Percentiles rank a stretch among this genome's conserved stretches.
These are phyloP conservation scores for Pseudomyrmex dendroicus DNA, from an alignment of 1,140 invertebrate species.

Conservation along the genomic window DNA sequence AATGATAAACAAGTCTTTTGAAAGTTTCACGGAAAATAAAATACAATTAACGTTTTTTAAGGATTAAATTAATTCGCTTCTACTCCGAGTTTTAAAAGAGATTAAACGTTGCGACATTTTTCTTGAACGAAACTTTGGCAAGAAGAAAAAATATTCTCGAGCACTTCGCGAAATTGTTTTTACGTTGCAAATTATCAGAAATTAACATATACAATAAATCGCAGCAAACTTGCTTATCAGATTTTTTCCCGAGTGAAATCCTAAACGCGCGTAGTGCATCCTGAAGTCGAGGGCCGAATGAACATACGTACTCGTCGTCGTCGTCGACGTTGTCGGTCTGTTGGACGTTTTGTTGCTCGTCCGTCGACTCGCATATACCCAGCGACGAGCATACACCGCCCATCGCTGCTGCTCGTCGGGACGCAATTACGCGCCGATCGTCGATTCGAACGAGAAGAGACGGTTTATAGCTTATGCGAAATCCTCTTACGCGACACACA, in stretches of 20 bases:
- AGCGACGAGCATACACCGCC: slow-evolving; percentile 66
- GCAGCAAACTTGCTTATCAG: neutral
- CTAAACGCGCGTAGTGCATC: slow-evolving; percentile 22
- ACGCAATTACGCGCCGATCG: slow-evolving; percentile 59
- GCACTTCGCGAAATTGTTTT: neutral
- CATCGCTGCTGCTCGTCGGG: slow-evolving; percentile 55
- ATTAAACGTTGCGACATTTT: neutral
- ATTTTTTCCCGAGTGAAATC: neutral
- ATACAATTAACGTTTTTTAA: neutral
- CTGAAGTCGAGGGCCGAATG: slow-evolving; percentile 28
- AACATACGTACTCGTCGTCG: slow-evolving; percentile 67
- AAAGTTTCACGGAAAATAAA: neutral
- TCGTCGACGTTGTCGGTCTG: slow-evolving; percentile 33
- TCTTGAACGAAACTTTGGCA: neutral
- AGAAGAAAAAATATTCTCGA: neutral
- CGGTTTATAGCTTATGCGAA: slow-evolving; percentile 19
- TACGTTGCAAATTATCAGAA: neutral
- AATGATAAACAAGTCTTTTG: neutral
- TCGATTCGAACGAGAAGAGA: slow-evolving; percentile 52
- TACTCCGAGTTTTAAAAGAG: neutral
- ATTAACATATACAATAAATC: neutral
- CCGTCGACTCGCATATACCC: slow-evolving; percentile 70
- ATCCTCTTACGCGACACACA: slow-evolving; percentile 23
- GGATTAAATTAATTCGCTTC: neutral
- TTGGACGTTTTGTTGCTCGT: slow-evolving; percentile 52